These are phyloP conservation scores for Parascotia fuliginaria DNA, from an alignment of 2,888 invertebrate species.

Conservation along the genomic window DNA sequence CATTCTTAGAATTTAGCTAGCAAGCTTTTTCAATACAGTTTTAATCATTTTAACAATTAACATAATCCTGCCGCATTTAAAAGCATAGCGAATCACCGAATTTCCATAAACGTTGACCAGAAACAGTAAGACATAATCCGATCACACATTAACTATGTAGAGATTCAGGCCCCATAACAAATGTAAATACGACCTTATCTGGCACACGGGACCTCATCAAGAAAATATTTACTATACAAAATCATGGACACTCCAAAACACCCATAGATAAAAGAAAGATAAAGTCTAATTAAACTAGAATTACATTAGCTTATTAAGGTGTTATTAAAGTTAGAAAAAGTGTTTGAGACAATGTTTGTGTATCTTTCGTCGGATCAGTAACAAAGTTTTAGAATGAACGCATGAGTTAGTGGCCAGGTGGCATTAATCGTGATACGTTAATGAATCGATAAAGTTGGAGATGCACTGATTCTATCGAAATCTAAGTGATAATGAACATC, in stretches of 20 bases:
- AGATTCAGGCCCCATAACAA: conserved; percentile 53
- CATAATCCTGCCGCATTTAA: conserved; percentile 40
- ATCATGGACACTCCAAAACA: conserved; percentile 61
- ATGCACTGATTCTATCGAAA: conserved; percentile 16
- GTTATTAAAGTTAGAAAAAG: conserved; percentile 50
- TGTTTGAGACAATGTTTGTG: conserved; percentile 21
- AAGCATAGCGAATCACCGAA: conserved; percentile 39
- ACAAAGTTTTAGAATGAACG: neutral
- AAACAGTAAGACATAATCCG: conserved; percentile 52
- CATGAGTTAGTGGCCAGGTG: conserved; percentile 3
- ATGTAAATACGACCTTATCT: conserved; percentile 68
- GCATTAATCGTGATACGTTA: conserved; percentile 21
- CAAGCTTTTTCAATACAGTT: too few species aligned
- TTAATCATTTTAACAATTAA: conserved; percentile 2
- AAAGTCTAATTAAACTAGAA: conserved; percentile 73
- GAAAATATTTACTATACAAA: conserved; percentile 80
- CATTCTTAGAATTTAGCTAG: too few species aligned
- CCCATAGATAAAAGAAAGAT: conserved; percentile 72
- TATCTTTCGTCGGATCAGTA: conserved; percentile 34
- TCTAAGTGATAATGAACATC: conserved; percentile 17
- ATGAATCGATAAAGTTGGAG: conserved; percentile 7
- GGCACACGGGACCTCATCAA: conserved; percentile 58
- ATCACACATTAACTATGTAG: conserved; percentile 48
- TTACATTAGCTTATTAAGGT: conserved; percentile 63
- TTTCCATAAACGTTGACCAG: conserved; percentile 11